Base-by-base conservation (phyloP, 1,140 invertebrate genomes). In the Leptopilina boulardi region DNA sequence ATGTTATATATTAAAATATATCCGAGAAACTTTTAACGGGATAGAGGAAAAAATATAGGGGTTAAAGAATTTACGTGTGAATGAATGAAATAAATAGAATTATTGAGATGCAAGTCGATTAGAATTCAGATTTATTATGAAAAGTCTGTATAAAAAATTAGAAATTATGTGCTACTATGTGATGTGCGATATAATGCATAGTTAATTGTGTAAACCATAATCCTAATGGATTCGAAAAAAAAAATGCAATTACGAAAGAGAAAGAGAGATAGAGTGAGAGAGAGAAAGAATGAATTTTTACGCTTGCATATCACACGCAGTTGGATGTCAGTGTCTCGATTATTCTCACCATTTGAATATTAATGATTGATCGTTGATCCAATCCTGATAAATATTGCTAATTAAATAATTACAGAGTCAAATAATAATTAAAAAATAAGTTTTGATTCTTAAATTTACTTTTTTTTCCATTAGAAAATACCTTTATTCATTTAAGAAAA, bases 301-400 rank as follows among this genome's bases (percentile, higher is more conserved):
- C 80, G 82, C 78, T 83, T 81, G 80, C 80, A 83, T 80, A 83
- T 83, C 80, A 81, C 80, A 80, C 80, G 80, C 81, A 77, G 74
- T 82, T 73, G 77, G 77, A 77, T 79, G 77, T 59, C 75, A 66
- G 80, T 82, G 42, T 30, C 54, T 78, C 78, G 78, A 80, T 75
- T 77, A 80, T 80, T 77, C 71, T 66, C 30, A 11, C 23, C 23
- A 23, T 23, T n/a, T n/a, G 59, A 66, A 66, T 38, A 38, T 51
- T 44, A 5, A 26, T 30, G 0, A 66, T n/a, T 15, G 59, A 34
- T 66, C 59, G 59, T 30, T 4, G n/a, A 66, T 15, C 23, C 26
- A 66, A n/a, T 66, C 59, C 26, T 6, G 26, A 30, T 59, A 13
- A 59, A 23, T 26, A 10, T 23, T 51, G 47, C 26, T 30, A 30